These are phyloP conservation scores for Pelecanoides urinatrix DNA, from an alignment of 2,113 vertebrate genomes.

Conservation along the genomic window DNA sequence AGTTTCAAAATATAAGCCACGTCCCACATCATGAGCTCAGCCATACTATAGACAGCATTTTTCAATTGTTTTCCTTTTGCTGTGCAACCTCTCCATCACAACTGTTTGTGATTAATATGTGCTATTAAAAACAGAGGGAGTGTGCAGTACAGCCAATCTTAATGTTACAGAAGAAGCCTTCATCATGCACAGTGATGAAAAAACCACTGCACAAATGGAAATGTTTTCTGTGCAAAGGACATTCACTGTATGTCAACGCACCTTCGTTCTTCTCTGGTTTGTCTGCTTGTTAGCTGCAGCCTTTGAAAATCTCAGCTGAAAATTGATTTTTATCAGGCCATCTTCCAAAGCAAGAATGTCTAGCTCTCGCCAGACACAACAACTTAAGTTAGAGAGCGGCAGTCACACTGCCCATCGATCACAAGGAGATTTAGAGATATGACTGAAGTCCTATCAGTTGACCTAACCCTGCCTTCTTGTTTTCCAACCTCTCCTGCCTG, in stretches of 20 bases:
- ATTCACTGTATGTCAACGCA: not conserved
- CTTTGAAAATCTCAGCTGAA: slow-evolving; percentile 10
- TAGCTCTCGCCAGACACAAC: not conserved
- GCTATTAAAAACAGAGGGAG: slow-evolving; percentile 15
- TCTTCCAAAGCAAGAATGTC: not conserved
- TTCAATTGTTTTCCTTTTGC: not conserved
- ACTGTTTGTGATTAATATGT: slow-evolving; percentile 14
- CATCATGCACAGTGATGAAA: not conserved
- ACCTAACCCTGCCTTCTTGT: not conserved
- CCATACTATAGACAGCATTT: not conserved
- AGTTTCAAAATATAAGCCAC: not conserved
- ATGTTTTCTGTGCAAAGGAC: not conserved
- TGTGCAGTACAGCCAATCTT: not conserved
- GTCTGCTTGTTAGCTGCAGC: not conserved
- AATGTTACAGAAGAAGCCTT: not conserved
- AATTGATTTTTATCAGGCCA: slow-evolving; percentile 23
- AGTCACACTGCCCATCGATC: not conserved
- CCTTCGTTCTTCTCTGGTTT: not conserved
- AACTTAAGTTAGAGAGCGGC: not conserved
- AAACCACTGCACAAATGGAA: not conserved
- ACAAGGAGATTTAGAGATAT: not conserved
- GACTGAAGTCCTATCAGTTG: not conserved
- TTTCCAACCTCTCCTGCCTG: not conserved
- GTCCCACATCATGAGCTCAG: not conserved
- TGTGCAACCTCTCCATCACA: not conserved